Conservation (phyloP, 2,888 invertebrate species). For the Boloria euphrosyne region DNA sequence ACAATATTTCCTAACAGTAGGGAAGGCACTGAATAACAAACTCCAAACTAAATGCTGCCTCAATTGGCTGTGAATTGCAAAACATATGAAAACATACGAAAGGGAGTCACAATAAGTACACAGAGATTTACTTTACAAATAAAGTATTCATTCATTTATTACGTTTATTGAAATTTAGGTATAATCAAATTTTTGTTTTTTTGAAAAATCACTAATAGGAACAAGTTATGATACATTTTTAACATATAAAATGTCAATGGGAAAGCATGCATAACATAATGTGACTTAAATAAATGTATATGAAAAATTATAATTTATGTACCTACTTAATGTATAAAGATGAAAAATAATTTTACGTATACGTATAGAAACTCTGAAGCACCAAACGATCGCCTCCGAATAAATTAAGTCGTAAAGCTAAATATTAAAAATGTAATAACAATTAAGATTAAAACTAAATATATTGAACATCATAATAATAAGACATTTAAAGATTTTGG, state of each 20-base stretch:
- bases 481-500: too few species aligned
- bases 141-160: not conserved
- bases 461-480: constrained; percentile 15
- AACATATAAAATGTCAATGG: constrained; percentile 34
- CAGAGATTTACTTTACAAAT: constrained; percentile 2
- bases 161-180: constrained; percentile 12
- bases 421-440: constrained; percentile 37
- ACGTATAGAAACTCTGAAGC: constrained; percentile 41
- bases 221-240: constrained; percentile 40
- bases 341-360: constrained; percentile 16
- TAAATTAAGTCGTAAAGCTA: constrained; percentile 47
- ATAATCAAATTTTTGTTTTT: constrained; percentile 20
- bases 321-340: constrained; percentile 42
- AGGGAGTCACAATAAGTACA: constrained; percentile 12
- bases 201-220: constrained; percentile 43
- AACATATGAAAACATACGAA: not conserved
- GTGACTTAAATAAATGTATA: constrained; percentile 39
- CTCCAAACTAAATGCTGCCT: constrained; percentile 42
- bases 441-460: constrained; percentile 28
- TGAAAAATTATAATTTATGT: constrained; percentile 36
- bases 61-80: not conserved
- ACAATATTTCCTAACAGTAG: constrained; percentile 35
- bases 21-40: constrained; percentile 54
- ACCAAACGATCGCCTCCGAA: constrained; percentile 46
- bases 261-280: constrained; percentile 30